These are phyloP conservation scores for Petaurus breviceps DNA, from an alignment of 2,113 vertebrate genomes.

Conservation along the genomic window DNA sequence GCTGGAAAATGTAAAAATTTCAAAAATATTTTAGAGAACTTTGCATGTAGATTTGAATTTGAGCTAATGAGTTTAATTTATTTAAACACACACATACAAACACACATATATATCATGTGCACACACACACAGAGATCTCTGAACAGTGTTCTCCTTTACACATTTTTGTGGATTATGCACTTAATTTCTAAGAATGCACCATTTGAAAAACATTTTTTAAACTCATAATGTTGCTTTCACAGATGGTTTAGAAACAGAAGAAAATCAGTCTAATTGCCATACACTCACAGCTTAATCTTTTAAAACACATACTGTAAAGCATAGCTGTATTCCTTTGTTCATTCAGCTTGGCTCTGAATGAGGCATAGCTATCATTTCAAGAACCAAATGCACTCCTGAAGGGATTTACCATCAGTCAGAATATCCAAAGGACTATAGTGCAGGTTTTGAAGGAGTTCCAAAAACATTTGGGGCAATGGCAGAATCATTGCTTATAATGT, in stretches of 20 bases:
- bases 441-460: background rate
- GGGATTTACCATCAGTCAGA: background rate
- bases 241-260: background rate
- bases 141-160: background rate
- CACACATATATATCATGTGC: too few species aligned
- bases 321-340: background rate
- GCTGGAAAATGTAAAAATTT: background rate
- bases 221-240: background rate
- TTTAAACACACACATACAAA: background rate
- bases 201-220: background rate
- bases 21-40: background rate
- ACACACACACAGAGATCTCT: background rate
- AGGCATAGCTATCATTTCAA: background rate
- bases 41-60: background rate
- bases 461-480: background rate
- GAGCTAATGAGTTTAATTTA: background rate
- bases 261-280: background rate
- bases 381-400: background rate
- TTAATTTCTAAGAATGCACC: background rate
- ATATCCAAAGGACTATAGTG: background rate
- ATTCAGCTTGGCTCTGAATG: background rate
- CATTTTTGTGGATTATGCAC: background rate
- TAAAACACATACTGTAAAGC: background rate
- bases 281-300: background rate
- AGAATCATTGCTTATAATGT: background rate